Evolutionary conservation across 2,888 invertebrate genomes (phyloP).

Genomic region (Zonitis immaculata): DNA sequence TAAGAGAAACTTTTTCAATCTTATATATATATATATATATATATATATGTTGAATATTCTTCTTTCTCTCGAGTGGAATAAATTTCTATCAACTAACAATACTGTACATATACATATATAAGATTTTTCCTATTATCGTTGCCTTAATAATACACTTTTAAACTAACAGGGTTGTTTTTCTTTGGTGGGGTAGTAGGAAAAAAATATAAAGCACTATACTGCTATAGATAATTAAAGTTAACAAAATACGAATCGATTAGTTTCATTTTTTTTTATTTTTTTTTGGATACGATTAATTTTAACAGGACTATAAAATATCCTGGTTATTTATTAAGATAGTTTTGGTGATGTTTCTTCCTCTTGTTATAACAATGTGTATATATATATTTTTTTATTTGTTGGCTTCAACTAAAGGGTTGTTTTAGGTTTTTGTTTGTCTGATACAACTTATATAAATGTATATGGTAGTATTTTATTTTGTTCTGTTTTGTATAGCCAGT

Average conservation of each 20-base stretch:
- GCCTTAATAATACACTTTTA: not conserved
- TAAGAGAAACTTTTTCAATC: not conserved
- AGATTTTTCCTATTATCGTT: not conserved
- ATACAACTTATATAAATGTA: not conserved
- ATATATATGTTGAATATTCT: not conserved
- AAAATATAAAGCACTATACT: no score
- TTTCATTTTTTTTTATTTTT: no score
- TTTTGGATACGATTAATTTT: not conserved
- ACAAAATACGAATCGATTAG: not conserved
- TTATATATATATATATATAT: no score
- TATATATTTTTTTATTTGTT: not conserved
- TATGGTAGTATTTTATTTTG: not conserved
- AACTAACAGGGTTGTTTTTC: not conserved
- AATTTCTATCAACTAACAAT: no score
- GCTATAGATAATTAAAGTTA: not conserved
- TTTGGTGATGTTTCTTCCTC: constrained; percentile 7
- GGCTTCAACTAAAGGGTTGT: not conserved
- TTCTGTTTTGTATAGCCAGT: not conserved
- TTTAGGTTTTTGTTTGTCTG: not conserved
- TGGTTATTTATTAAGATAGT: constrained; percentile 19
- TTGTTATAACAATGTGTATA: not conserved
- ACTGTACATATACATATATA: no score
- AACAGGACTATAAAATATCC: constrained; percentile 4
- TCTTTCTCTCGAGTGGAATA: not conserved
- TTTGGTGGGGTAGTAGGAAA: no score